phyloP scores from a whole-genome alignment of 2,113 vertebrate genomes.

The Lepus europaeus region DNA sequence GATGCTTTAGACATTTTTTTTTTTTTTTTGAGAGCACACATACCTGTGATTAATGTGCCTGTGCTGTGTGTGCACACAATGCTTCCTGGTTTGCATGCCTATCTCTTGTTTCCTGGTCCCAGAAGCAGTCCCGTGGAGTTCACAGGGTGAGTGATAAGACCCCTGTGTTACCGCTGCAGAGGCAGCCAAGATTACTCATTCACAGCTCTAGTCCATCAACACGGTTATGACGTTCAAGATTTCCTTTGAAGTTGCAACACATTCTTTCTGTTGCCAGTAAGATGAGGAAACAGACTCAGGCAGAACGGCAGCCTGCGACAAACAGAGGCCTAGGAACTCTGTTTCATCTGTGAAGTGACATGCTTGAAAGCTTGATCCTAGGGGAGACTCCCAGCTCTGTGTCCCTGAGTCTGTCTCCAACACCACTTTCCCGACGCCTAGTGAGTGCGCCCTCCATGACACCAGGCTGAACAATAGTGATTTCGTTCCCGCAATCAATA shows the following conservation, averaged over 20 bases:
- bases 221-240: neutral
- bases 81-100: neutral
- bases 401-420: neutral
- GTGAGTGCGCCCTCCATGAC: neutral
- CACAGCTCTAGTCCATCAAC: no score
- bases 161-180: no score
- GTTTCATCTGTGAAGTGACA: neutral
- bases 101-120: neutral
- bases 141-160: neutral
- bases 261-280: slow-evolving; percentile 49
- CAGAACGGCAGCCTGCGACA: neutral
- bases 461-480: slow-evolving; percentile 66
- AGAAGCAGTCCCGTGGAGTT: neutral
- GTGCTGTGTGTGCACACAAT: neutral
- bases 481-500: slow-evolving; percentile 77
- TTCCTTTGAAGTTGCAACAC: slow-evolving; percentile 18
- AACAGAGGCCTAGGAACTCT: neutral
- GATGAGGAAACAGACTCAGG: slow-evolving; percentile 17
- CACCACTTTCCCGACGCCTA: neutral
- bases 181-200: neutral
- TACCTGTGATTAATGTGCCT: neutral
- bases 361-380: neutral
- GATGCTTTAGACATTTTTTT: neutral
- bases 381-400: neutral
- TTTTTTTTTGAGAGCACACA: neutral